phyloP scores from a whole-genome alignment of 2,888 invertebrate species.

The Cantharis flavilabris region DNA sequence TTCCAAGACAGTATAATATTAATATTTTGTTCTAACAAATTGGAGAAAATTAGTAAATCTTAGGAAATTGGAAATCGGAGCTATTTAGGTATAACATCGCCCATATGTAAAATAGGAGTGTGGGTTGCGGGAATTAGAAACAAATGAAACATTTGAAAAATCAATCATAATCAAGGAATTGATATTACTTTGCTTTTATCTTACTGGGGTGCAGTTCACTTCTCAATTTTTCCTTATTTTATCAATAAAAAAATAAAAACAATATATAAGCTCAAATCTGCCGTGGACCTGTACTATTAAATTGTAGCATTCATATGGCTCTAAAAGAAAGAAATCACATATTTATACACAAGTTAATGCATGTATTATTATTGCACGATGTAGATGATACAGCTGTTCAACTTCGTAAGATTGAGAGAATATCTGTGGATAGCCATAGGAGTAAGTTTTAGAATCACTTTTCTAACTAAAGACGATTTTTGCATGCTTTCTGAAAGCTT shows the following conservation, averaged over 20 bases:
- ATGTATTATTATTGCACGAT: slow-evolving; percentile 27
- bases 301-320: not conserved
- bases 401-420: slow-evolving; percentile 28
- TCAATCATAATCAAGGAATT: too few species aligned
- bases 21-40: too few species aligned
- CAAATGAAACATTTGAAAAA: too few species aligned
- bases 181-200: too few species aligned
- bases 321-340: not conserved
- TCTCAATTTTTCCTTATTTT: too few species aligned
- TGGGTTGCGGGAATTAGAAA: too few species aligned
- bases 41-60: too few species aligned
- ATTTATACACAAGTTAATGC: slow-evolving; percentile 4
- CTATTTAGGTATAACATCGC: too few species aligned
- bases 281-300: not conserved
- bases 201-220: too few species aligned
- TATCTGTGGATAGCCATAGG: slow-evolving; percentile 30
- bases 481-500: not conserved
- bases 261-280: not conserved
- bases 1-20: too few species aligned
- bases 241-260: not conserved
- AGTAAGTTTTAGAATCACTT: slow-evolving; percentile 29
- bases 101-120: too few species aligned
- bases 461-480: not conserved
- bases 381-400: slow-evolving; percentile 22
- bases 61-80: too few species aligned